Evolutionary conservation across 2,888 invertebrate genomes (phyloP), one percentile per base, ranked within the genome.

Genomic region (Fragum fragum): DNA sequence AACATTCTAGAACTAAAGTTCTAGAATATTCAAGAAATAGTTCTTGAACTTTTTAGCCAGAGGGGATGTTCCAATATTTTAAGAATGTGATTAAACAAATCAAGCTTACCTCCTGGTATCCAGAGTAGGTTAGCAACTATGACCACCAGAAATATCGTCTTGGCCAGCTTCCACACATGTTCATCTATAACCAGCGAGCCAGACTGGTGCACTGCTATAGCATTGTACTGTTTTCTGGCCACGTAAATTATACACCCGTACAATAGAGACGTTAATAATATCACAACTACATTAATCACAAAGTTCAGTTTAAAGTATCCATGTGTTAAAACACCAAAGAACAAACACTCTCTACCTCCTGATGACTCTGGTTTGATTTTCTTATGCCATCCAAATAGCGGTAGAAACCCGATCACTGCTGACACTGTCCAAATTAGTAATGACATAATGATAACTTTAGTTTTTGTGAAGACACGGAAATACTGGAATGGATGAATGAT

Each of bases 401-500:
- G 89, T 18, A 88, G 59, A 39, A 88, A 73, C 26, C 88, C 88
- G n/a, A 88, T 72, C 0, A 83, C n/a, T 7, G 81, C 59, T 28
- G 85, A 81, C 29, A 81, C 21, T 6, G 73, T 11, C 88, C 89
- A 88, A 23, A 89, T 82, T 0, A 57, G 32, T 7, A 73, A 29
- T 57, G 85, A 83, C 21, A 85, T 79, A 11, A 42, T 68, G 6
- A 85, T 66, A 0, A 85, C 86, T 5, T 74, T 76, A n/a, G 47
- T 57, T 74, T 75, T 79, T 0, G 78, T 77, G 69, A 86, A 86
- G 7, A 87, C 68, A 11, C 59, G 76, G 26, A 63, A 72, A 68
- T 89, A 88, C 26, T 81, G 76, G n/a, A 86, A 73, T 16, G 89
- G 89, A 23, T 71, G 71, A 6, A 81, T 81, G 14, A 90, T 87